Conservation (phyloP, 2,888 invertebrate genomes). For the Teleogryllus oceanicus region DNA sequence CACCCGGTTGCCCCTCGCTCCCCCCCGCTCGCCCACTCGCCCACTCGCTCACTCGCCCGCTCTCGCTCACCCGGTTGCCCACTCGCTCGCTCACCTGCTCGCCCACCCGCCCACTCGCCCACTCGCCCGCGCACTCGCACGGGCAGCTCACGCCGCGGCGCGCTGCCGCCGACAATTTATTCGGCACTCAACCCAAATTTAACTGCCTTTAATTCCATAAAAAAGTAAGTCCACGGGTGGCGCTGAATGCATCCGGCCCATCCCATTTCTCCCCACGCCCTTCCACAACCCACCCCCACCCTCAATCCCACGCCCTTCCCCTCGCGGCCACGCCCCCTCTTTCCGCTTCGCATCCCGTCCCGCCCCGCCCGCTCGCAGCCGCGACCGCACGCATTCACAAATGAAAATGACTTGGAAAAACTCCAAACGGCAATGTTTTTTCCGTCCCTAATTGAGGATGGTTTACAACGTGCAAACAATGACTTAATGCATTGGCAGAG, state of each 20-base stretch:
- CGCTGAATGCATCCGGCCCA: neutral
- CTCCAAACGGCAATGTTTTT: slow-evolving; percentile 9
- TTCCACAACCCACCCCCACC: neutral
- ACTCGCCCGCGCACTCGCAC: neutral
- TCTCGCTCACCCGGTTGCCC: too few relatives aligned
- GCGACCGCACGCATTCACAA: neutral
- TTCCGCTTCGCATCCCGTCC: neutral
- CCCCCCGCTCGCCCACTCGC: too few relatives aligned
- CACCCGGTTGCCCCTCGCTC: too few relatives aligned
- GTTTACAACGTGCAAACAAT: slow-evolving; percentile 3
- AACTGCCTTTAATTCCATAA: slow-evolving; percentile 2
- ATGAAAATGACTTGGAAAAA: slow-evolving; percentile 18
- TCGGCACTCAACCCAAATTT: neutral
- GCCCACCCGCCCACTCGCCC: too few relatives aligned
- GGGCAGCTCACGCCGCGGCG: neutral
- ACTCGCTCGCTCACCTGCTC: too few relatives aligned
- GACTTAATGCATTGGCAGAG: neutral
- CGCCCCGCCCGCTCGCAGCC: neutral
- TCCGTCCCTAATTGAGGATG: slow-evolving; percentile 1
- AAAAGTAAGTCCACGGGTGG: neutral
- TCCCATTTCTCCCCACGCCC: neutral
- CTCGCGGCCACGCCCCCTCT: neutral
- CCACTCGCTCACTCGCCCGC: too few relatives aligned
- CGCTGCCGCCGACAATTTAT: neutral
- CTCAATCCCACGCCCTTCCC: neutral